Evolutionary conservation across 2,113 vertebrate species (phyloP), one percentile per base, ranked within the genome.

Genomic region (Numenius arquata): DNA sequence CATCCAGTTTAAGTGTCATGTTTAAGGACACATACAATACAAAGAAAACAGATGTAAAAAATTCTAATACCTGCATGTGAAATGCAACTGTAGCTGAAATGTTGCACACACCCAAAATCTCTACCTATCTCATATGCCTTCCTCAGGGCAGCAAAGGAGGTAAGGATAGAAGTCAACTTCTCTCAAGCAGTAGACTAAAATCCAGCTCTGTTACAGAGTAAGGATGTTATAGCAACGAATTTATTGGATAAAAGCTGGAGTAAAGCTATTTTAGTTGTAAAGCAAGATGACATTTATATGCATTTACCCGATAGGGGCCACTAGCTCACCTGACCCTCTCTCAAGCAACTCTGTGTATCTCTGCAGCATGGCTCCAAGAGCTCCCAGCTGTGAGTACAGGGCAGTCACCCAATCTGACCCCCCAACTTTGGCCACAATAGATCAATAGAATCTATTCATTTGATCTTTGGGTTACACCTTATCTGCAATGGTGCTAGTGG

Each of bases 71-170:
- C 32, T 50, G 9, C 17, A 50, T 0, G 0, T 59, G 52, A 81
- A 91, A 67, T 12, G 12, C 12, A 79, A 16, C 41, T 50, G 36
- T 43, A 30, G 16, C 27, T 85, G 56, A 79, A 83, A 66, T 3
- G 14, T 45, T 4, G 1, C 45, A 30, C 11, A 25, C 7, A 3
- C 9, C 5, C 18, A 8, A 74, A 81, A 47, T 32, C 15, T 12
- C 11, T 10, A 22, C 8, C 18, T 47, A 62, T 25, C 26, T 15
- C 23, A 40, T 2, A 75, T 1, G 1, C 21, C 50, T n/a, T 73
- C 32, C 18, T 61, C 2, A 0, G 8, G 34, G 71, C 20, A 61
- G 10, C 0, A 2, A 67, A 91, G 26, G 25, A 53, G 5, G 8
- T 15, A 27, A 71, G 14, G 34, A 59, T 5, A 8, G 21, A 84